A percentile compares a stretch with the other conserved stretches of the same genome.
These are phyloP conservation scores for Trichopria drosophilae DNA, from an alignment of 2,888 invertebrate genomes.

Conservation along the genomic window DNA sequence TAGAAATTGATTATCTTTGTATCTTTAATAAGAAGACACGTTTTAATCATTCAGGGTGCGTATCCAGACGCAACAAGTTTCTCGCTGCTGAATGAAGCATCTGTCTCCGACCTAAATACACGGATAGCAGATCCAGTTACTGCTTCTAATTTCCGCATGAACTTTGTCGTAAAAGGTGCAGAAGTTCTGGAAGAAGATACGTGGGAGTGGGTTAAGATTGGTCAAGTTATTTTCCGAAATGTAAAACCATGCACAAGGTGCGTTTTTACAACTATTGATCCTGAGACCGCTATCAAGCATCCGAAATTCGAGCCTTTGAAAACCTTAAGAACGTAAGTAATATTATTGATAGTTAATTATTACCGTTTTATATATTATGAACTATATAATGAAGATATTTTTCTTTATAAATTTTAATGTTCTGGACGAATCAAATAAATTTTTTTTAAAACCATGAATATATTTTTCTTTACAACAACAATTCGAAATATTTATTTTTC, in stretches of 20 bases:
- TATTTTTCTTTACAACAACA: too few species aligned
- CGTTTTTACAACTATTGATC: slow-evolving; percentile 71
- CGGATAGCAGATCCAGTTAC: slow-evolving; percentile 63
- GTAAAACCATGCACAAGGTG: slow-evolving; percentile 73
- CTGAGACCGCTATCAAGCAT: slow-evolving; percentile 67
- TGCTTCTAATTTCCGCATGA: slow-evolving; percentile 68
- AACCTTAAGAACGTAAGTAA: slow-evolving; percentile 66
- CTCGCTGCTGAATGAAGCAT: slow-evolving; percentile 69
- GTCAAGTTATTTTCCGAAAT: slow-evolving; percentile 66
- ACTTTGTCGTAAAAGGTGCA: slow-evolving; percentile 68
- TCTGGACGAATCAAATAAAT: slow-evolving; percentile 3
- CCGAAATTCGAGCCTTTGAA: slow-evolving; percentile 66
- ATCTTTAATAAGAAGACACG: too few species aligned
- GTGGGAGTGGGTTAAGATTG: slow-evolving; percentile 74
- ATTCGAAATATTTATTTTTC: too few species aligned
- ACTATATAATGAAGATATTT: too few species aligned
- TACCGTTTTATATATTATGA: neutral
- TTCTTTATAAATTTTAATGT: slow-evolving; percentile 4
- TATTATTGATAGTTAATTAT: neutral
- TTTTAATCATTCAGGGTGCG: slow-evolving; percentile 61
- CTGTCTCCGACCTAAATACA: slow-evolving; percentile 68
- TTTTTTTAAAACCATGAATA: too few species aligned
- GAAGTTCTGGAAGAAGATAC: slow-evolving; percentile 68
- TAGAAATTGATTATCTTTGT: too few species aligned
- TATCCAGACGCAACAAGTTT: slow-evolving; percentile 71